Evolutionary conservation across 2,888 invertebrate species (phyloP), one percentile per base, ranked within the genome.

Genomic region (Notodonta ziczac): DNA sequence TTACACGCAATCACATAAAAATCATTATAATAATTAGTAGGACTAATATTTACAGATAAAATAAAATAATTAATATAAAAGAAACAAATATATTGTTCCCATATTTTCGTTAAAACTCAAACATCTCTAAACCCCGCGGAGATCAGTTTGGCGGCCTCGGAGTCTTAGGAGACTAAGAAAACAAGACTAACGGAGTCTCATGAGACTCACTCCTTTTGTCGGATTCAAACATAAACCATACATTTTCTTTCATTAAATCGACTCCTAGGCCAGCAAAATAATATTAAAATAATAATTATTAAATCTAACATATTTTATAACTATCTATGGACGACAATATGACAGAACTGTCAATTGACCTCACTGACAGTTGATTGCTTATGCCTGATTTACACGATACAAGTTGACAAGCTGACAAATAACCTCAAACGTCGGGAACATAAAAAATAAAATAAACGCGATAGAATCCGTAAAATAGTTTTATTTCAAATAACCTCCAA

Each of bases 71-170:
- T 56, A 39, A 44, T 46, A 39, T n/a, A 64, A 63, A 52, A 58
- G 63, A 74, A 70, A 73, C 72, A 74, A 69, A 55, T 50, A 24
- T 54, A 60, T 58, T 77, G 76, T 74, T 77, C 77, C 77, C 77
- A 76, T 65, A 59, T 60, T 61, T 69, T 63, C 56, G 61, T 63
- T 61, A 64, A 69, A 56, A 61, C 60, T 59, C 56, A 66, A 61
- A 59, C 56, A 12, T 12, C 9, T 35, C 7, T 7, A 42, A n/a
- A 35, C 7, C 35, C 8, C 39, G 55, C 16, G 32, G 46, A 56
- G 44, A 54, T 54, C 54, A 54, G 32, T 52, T 52, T 13, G n/a
- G 52, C 16, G 50, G 50, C 50, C 50, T 14, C 50, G 50, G 50
- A 50, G 50, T 50, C 39, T 39, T 39, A 16, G 24, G 39, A 54